Percentiles rank a stretch among this genome's conserved stretches.
Evolutionary conservation across 1,140 invertebrate genomes (phyloP).

Genomic region (Pogonognathellus flavescens): DNA sequence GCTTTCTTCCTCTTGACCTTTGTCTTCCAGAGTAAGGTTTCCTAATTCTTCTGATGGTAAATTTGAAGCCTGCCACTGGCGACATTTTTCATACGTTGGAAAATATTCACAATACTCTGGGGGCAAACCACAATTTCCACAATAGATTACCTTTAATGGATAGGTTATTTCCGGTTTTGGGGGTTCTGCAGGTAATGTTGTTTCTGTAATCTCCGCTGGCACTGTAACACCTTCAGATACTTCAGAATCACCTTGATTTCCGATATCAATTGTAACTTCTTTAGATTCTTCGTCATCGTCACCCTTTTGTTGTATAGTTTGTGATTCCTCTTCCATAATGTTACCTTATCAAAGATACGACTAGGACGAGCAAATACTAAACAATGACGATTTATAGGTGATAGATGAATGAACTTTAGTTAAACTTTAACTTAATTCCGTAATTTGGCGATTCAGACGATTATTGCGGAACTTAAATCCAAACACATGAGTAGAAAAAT

Average conservation of each 20-base stretch:
- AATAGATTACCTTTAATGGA: constrained; percentile 91
- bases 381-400: no score
- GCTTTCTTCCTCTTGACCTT: constrained; percentile 86
- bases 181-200: background rate
- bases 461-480: no score
- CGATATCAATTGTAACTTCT: background rate
- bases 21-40: constrained; percentile 72
- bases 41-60: constrained; percentile 83
- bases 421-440: no score
- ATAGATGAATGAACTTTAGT: no score
- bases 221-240: background rate
- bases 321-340: no score
- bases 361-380: no score
- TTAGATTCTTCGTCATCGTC: background rate
- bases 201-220: background rate
- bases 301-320: background rate
- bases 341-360: no score
- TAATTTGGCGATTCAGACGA: no score
- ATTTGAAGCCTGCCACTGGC: constrained; percentile 95
- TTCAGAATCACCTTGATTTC: background rate
- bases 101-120: constrained; percentile 99
- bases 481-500: no score
- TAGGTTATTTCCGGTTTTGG: constrained; percentile 73
- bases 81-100: constrained; percentile 97
- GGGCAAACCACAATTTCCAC: constrained; percentile 94